Conservation (phyloP, 2,797 vertebrate genomes). For the Tragopan temminckii region DNA sequence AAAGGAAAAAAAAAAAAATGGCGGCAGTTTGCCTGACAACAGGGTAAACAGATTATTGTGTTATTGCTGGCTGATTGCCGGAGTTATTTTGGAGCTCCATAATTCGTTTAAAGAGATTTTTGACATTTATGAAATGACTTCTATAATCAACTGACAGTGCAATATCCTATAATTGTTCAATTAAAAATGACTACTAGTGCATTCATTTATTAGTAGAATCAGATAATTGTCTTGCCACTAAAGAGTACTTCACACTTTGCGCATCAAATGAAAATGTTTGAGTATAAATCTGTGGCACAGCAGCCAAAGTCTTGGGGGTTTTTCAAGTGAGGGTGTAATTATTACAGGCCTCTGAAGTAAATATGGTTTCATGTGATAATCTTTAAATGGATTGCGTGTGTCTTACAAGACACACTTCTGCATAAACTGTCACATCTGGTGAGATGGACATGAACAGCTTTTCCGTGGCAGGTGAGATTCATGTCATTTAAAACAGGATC, state of each 20-base stretch:
- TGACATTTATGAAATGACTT: conserved; percentile 93
- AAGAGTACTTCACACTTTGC: conserved; percentile 90
- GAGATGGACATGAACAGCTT: not conserved
- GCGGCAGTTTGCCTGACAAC: conserved; percentile 83
- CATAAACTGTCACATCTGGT: conserved; percentile 66
- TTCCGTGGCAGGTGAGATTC: conserved; percentile 14
- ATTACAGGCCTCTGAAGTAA: conserved; percentile 83
- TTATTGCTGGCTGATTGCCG: conserved; percentile 88
- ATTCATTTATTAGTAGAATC: conserved; percentile 93
- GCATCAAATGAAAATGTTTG: conserved; percentile 86
- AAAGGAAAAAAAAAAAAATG: conserved; percentile 29
- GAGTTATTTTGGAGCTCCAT: conserved; percentile 89
- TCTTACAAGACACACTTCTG: conserved; percentile 55
- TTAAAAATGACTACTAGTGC: conserved; percentile 92
- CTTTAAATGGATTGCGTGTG: conserved; percentile 73
- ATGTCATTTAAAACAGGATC: not conserved
- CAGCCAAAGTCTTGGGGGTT: conserved; percentile 82
- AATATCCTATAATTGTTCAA: conserved; percentile 95
- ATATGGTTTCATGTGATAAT: conserved; percentile 79
- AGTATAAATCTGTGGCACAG: conserved; percentile 83
- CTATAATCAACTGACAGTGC: conserved; percentile 87
- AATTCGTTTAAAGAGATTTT: conserved; percentile 96
- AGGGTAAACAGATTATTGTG: conserved; percentile 87
- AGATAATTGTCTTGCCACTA: conserved; percentile 90
- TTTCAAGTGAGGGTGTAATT: conserved; percentile 83